Conservation (phyloP, 2,113 vertebrate genomes). For the Papio anubis region DNA sequence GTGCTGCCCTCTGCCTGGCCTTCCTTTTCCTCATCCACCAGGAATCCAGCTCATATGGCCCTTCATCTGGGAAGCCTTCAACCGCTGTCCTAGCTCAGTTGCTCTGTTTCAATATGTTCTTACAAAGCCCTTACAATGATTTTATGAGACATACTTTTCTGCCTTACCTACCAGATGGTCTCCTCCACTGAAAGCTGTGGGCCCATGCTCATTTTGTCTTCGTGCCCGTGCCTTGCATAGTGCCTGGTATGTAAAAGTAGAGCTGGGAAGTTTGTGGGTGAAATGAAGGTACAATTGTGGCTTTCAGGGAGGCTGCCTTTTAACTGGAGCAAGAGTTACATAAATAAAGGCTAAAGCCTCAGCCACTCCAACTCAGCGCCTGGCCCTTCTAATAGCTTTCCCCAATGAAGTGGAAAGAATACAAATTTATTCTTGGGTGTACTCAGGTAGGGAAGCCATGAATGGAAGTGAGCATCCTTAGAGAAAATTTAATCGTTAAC, state of each 20-base stretch:
- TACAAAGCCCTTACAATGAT: not conserved
- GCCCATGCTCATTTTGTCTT: not conserved
- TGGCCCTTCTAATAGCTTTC: not conserved
- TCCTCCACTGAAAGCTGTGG: not conserved
- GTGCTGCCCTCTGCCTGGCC: not conserved
- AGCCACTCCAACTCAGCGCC: not conserved
- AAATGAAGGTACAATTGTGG: not conserved
- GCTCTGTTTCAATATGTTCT: not conserved
- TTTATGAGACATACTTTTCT: not conserved
- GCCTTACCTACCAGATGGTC: not conserved
- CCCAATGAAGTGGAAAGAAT: not conserved
- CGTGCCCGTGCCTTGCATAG: not conserved
- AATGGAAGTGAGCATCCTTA: not conserved
- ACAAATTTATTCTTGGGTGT: not conserved
- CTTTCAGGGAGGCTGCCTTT: not conserved
- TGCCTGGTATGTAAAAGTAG: not conserved
- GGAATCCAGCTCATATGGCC: not conserved
- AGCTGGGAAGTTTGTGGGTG: not conserved
- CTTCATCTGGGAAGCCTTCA: not conserved
- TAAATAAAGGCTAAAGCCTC: not conserved
- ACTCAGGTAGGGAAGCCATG: not conserved
- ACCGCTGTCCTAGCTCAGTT: not conserved
- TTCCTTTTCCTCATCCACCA: not conserved
- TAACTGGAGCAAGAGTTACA: not conserved
- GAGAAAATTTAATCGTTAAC: not conserved